Conservation (phyloP, 2,797 vertebrate genomes). For the Scolopax rusticola region DNA sequence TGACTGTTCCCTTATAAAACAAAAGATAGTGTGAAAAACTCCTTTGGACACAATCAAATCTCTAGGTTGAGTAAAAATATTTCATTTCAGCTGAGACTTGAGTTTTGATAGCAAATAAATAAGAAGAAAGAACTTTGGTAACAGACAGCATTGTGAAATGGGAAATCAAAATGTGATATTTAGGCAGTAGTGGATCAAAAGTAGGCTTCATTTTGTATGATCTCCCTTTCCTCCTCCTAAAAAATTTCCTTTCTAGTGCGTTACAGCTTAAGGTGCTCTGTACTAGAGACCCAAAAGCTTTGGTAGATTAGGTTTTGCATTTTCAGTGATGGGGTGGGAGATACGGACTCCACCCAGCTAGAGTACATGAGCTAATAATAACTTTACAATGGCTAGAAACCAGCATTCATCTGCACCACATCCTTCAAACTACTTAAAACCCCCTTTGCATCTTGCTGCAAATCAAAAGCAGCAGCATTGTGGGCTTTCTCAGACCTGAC, state of each 20-base stretch:
- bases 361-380: not conserved
- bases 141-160: not conserved
- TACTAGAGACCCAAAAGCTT: not conserved
- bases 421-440: not conserved
- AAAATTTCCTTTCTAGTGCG: not conserved
- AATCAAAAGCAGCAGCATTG: not conserved
- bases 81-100: not conserved
- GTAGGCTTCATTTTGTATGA: not conserved
- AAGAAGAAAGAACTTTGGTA: not conserved
- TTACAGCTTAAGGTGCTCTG: not conserved
- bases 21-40: not conserved
- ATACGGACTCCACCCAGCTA: not conserved
- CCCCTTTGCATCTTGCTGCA: not conserved
- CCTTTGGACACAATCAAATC: not conserved
- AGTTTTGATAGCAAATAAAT: not conserved
- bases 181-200: not conserved
- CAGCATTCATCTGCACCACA: not conserved
- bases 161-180: not conserved
- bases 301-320: not conserved
- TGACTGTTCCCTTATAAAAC: not conserved
- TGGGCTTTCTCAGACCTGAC: not conserved
- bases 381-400: accelerated
- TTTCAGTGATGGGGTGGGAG: not conserved
- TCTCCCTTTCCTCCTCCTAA: not conserved
- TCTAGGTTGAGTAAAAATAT: not conserved